A percentile compares a stretch with the other conserved stretches of the same genome.
Conservation (phyloP, 2,113 vertebrate genomes). For the Nymphicus hollandicus region DNA sequence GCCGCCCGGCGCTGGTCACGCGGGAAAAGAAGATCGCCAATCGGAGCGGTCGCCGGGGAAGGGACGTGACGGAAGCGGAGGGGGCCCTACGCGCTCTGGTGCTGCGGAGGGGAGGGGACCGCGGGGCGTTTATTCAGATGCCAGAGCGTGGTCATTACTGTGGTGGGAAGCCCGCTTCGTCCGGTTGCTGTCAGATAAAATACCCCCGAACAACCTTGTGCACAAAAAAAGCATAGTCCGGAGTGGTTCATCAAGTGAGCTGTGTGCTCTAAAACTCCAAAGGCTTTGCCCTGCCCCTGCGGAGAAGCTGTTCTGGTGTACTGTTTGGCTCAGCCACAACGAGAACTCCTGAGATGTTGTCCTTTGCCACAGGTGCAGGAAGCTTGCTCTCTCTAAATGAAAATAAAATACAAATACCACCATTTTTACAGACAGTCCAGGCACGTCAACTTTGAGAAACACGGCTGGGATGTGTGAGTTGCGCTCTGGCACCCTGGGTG, state of each 20-base stretch:
- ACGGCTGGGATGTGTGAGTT: rapidly evolving
- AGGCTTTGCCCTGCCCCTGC: rapidly evolving
- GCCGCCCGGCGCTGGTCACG: background rate
- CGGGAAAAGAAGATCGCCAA: background rate
- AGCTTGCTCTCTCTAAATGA: background rate
- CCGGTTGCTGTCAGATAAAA: background rate
- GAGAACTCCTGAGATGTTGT: rapidly evolving
- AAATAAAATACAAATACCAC: background rate
- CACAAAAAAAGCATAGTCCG: rapidly evolving
- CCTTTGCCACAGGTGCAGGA: background rate
- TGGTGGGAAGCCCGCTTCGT: rapidly evolving
- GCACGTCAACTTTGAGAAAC: background rate
- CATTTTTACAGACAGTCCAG: rapidly evolving
- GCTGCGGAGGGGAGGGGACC: rapidly evolving
- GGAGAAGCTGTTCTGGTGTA: background rate
- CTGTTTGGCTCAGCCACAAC: no score
- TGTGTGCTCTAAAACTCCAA: rapidly evolving
- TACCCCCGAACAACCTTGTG: background rate
- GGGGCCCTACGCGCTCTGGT: background rate
- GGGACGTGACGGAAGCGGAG: background rate
- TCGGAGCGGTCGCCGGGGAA: background rate
- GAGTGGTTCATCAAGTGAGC: background rate
- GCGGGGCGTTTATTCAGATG: no score
- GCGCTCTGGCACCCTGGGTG: background rate
- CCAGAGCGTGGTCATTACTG: no score